These are phyloP conservation scores for Salvator merianae DNA, from an alignment of 2,113 vertebrate species.

Conservation along the genomic window DNA sequence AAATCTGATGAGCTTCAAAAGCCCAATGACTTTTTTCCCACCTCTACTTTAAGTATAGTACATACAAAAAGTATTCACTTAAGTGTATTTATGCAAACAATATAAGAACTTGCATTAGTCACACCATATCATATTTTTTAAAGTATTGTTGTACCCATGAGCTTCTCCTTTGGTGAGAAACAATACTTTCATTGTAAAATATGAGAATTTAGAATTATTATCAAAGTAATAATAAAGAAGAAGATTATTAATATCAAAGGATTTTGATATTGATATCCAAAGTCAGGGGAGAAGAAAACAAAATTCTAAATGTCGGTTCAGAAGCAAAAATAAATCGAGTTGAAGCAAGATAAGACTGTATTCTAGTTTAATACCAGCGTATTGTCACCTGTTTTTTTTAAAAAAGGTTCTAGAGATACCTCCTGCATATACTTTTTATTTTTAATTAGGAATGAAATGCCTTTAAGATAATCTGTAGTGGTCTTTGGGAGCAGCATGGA, in stretches of 20 bases:
- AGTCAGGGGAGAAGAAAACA: background rate
- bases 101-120: no score
- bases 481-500: background rate
- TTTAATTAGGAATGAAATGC: background rate
- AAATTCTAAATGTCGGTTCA: background rate
- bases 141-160: background rate
- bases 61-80: no score
- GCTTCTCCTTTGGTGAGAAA: background rate
- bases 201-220: background rate
- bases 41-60: no score
- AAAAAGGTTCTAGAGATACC: background rate
- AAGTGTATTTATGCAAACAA: no score
- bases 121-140: no score
- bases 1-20: no score
- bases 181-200: background rate
- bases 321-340: background rate
- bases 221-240: no score
- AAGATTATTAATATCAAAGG: no score
- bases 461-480: background rate
- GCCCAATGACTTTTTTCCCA: background rate
- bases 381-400: constrained; percentile 7
- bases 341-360: background rate
- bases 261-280: background rate
- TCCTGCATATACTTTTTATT: rapidly evolving
- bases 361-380: background rate